phyloP scores from a whole-genome alignment of 2,888 invertebrate species.

The Leptopilina drosophilae region DNA sequence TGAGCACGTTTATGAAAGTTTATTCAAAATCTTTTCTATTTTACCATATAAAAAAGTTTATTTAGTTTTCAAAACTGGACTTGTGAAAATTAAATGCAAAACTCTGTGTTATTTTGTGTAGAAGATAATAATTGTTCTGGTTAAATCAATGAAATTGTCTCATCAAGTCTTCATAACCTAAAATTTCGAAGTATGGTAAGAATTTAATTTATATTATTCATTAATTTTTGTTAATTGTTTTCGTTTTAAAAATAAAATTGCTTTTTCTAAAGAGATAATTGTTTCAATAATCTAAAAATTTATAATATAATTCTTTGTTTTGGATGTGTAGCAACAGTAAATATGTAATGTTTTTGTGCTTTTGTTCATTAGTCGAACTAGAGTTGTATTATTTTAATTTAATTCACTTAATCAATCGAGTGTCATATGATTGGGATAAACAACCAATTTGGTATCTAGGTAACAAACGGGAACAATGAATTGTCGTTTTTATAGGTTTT shows the following conservation, averaged over 20 bases:
- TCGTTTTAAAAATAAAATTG: not conserved
- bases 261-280: not conserved
- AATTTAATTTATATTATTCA: not conserved
- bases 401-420: conserved; percentile 1
- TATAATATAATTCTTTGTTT: not conserved
- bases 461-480: conserved; percentile 16
- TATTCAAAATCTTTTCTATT: not conserved
- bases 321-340: too few relatives aligned
- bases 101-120: not conserved
- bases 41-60: not conserved
- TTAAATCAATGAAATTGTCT: not conserved
- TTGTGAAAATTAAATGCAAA: not conserved
- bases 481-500: not conserved
- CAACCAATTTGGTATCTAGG: conserved; percentile 19
- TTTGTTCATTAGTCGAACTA: not conserved
- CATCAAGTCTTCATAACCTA: not conserved
- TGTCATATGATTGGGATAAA: conserved; percentile 10
- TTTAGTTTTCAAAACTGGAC: not conserved
- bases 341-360: too few relatives aligned
- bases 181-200: conserved; percentile 19
- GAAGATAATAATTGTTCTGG: not conserved
- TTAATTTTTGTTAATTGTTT: not conserved
- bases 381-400: not conserved
- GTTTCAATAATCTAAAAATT: not conserved
- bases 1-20: not conserved